Evolutionary conservation across 2,113 vertebrate species (phyloP).

Genomic region (Cairina moschata): DNA sequence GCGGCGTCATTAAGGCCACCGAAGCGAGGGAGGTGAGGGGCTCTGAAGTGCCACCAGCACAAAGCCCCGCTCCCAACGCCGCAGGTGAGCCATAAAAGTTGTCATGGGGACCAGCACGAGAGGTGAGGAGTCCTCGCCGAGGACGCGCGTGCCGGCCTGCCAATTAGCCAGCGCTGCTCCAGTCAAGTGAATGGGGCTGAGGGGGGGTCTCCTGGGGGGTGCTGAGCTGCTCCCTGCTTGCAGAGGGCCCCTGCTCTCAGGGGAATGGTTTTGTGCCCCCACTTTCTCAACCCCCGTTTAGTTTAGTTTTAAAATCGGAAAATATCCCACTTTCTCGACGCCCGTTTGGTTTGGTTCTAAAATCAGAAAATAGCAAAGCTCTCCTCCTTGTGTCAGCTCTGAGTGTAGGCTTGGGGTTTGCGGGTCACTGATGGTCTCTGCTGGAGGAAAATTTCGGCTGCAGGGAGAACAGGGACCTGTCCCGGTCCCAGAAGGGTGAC

Average conservation of each 20-base stretch:
- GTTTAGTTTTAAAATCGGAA: background rate
- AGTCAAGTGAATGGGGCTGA: background rate
- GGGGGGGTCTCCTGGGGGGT: background rate
- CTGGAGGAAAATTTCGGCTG: fast-evolving
- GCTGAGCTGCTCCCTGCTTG: background rate
- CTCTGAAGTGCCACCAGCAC: background rate
- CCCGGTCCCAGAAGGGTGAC: background rate
- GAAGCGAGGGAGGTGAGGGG: background rate
- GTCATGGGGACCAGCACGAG: constrained; percentile 52
- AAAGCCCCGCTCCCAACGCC: background rate
- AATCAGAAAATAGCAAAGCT: background rate
- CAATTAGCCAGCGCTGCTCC: constrained; percentile 10
- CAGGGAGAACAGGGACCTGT: background rate
- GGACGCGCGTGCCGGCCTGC: background rate
- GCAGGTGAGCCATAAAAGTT: constrained; percentile 47
- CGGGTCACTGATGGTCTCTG: background rate
- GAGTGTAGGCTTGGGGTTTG: background rate
- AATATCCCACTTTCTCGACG: fast-evolving
- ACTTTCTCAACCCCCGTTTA: background rate
- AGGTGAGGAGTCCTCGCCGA: background rate
- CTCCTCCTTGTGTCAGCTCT: background rate
- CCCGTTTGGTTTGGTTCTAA: background rate
- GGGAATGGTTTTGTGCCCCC: fast-evolving
- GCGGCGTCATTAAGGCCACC: fast-evolving
- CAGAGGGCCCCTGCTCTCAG: background rate